These are phyloP conservation scores for Agrenia bidenticulata DNA, from an alignment of 2,888 invertebrate species.

Conservation along the genomic window DNA sequence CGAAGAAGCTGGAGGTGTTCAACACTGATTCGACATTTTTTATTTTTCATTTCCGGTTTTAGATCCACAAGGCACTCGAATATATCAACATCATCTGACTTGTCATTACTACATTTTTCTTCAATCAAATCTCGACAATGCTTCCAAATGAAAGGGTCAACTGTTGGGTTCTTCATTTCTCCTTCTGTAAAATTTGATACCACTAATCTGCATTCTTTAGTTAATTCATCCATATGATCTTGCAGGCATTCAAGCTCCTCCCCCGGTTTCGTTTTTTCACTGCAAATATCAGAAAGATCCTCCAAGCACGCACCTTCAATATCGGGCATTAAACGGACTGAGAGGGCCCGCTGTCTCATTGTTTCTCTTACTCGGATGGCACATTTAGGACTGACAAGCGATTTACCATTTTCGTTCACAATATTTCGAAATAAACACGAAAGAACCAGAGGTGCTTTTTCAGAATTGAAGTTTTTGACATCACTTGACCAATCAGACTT, in stretches of 20 bases:
- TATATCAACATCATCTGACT: conserved; percentile 62
- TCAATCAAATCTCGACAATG: conserved; percentile 50
- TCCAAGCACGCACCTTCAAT: conserved; percentile 86
- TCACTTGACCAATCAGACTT: conserved; percentile 72
- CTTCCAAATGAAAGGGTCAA: conserved; percentile 50
- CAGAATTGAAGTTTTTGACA: conserved; percentile 68
- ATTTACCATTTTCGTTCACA: conserved; percentile 49
- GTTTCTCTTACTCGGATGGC: conserved; percentile 79
- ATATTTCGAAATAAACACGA: conserved; percentile 80
- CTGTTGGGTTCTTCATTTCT: conserved; percentile 66
- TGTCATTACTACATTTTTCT: conserved; percentile 47
- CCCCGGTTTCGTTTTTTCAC: conserved; percentile 79
- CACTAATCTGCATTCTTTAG: conserved; percentile 67
- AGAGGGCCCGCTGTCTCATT: conserved; percentile 88
- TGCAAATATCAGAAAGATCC: conserved; percentile 80
- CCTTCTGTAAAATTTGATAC: conserved; percentile 82
- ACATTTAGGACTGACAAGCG: conserved; percentile 52
- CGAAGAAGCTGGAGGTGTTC: conserved; percentile 96
- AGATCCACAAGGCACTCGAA: conserved; percentile 91
- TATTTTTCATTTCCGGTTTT: conserved; percentile 76
- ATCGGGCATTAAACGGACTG: conserved; percentile 90
- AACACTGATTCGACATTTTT: conserved; percentile 86
- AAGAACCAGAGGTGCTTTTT: conserved; percentile 78
- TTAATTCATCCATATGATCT: conserved; percentile 67
- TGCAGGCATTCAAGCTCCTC: conserved; percentile 93